Evolutionary conservation across 2,113 vertebrate genomes (phyloP).

Genomic region (Triplophysa rosa): DNA sequence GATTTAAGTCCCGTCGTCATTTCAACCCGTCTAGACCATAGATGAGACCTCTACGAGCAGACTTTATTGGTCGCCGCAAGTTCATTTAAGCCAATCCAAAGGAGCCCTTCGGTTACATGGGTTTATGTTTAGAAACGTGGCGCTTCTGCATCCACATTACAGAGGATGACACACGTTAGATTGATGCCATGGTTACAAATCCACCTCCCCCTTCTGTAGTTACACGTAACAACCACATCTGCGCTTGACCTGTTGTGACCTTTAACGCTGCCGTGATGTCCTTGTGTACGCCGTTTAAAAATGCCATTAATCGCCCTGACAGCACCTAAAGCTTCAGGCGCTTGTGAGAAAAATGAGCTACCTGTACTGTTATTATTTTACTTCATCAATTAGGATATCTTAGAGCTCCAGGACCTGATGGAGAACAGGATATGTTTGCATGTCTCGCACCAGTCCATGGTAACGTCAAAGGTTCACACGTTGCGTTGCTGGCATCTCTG

Average conservation of each 20-base stretch:
- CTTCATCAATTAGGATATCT: conserved; percentile 16
- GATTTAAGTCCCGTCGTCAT: background rate
- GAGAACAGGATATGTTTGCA: background rate
- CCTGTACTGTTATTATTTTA: background rate
- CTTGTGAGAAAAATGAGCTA: background rate
- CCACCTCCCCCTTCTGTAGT: conserved; percentile 27
- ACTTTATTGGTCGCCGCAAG: background rate
- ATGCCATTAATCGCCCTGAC: conserved; percentile 33
- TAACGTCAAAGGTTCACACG: conserved; percentile 4
- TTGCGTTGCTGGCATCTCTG: conserved; percentile 21
- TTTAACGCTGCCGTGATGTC: conserved; percentile 23
- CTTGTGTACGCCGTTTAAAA: conserved; percentile 21
- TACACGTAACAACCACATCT: conserved; percentile 10
- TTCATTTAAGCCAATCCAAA: conserved; percentile 17
- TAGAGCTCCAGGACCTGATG: conserved; percentile 10
- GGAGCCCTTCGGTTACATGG: background rate
- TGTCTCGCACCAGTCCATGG: conserved; percentile 6
- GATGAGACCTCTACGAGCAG: no score
- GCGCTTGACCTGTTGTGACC: conserved; percentile 31
- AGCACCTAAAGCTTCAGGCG: background rate
- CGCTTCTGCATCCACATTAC: conserved; percentile 1
- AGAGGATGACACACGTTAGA: background rate
- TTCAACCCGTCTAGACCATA: background rate
- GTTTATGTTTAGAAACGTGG: conserved; percentile 1
- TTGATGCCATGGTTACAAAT: conserved; percentile 37